Conservation (phyloP, 2,797 vertebrate genomes). For the Chiloscyllium punctatum region DNA sequence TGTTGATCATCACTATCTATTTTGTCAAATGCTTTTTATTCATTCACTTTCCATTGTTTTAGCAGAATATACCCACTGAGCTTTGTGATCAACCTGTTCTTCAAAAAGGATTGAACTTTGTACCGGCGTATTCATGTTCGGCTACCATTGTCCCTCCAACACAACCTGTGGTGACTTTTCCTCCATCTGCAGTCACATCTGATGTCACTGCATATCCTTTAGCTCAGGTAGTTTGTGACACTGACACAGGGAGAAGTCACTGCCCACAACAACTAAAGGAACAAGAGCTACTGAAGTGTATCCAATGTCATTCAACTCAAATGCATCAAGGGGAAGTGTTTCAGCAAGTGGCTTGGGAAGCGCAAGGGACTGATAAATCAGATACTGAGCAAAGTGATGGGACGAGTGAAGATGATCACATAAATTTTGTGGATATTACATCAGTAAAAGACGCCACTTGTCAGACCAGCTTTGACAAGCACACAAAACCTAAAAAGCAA, state of each 20-base stretch:
- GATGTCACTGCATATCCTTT: slow-evolving; percentile 41
- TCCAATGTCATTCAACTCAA: slow-evolving; percentile 56
- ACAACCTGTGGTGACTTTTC: slow-evolving; percentile 39
- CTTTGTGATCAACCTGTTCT: slow-evolving; percentile 34
- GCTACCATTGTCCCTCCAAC: slow-evolving; percentile 41
- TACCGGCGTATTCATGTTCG: slow-evolving; percentile 36
- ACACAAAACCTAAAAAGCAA: slow-evolving; percentile 49
- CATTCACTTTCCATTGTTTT: background rate
- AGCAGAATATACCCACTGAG: slow-evolving; percentile 40
- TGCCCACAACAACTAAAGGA: slow-evolving; percentile 48
- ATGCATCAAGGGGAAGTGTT: slow-evolving; percentile 46
- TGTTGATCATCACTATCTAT: background rate
- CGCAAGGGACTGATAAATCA: slow-evolving; percentile 42
- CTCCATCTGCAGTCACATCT: slow-evolving; percentile 38
- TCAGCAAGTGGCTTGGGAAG: slow-evolving; percentile 42
- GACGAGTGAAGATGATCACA: slow-evolving; percentile 47
- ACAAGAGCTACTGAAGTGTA: slow-evolving; percentile 51
- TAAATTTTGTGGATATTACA: slow-evolving; percentile 40
- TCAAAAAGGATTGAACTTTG: slow-evolving; percentile 42
- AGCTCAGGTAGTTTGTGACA: slow-evolving; percentile 40
- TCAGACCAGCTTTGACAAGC: slow-evolving; percentile 46
- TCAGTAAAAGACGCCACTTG: slow-evolving; percentile 49
- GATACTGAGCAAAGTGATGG: slow-evolving; percentile 47
- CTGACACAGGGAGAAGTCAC: slow-evolving; percentile 43
- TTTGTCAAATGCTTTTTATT: background rate